phyloP scores from a whole-genome alignment of 2,797 vertebrate species.

The Fistularia commersonii region DNA sequence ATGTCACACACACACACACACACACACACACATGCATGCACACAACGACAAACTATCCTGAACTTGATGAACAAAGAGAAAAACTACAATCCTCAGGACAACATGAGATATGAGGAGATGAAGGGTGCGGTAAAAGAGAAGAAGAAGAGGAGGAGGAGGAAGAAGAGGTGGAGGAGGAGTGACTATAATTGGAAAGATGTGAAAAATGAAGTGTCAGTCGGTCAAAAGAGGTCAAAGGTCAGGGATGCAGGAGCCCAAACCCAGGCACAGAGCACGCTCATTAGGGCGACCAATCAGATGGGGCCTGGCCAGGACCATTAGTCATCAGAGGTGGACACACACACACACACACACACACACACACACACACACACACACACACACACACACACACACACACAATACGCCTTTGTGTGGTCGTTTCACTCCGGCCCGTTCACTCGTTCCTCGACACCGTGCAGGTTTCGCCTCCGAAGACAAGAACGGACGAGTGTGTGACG shows the following conservation, averaged over 20 bases:
- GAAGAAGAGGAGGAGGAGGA: constrained; percentile 19
- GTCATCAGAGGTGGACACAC: constrained; percentile 78
- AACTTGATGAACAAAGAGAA: constrained; percentile 39
- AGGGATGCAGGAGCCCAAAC: constrained; percentile 86
- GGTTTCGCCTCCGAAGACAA: not conserved
- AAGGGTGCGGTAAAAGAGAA: constrained; percentile 8
- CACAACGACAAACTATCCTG: not conserved
- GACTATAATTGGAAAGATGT: constrained; percentile 93
- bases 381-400: too few species aligned
- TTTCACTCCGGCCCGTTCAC: constrained; percentile 28
- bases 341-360: constrained; percentile 53
- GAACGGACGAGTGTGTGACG: constrained; percentile 1
- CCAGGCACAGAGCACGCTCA: constrained; percentile 87
- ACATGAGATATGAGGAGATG: constrained; percentile 4
- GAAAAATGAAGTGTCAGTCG: constrained; percentile 98
- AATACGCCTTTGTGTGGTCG: constrained; percentile 34
- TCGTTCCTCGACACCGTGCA: constrained; percentile 9
- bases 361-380: constrained; percentile 26
- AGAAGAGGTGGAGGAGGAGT: constrained; percentile 49
- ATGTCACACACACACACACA: constrained; percentile 5
- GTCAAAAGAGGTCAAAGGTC: constrained; percentile 98
- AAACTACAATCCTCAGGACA: constrained; percentile 22
- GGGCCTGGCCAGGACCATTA: constrained; percentile 84
- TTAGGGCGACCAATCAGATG: constrained; percentile 91
- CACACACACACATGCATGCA: constrained; percentile 8